Base-by-base conservation (phyloP, 2,797 vertebrate genomes). In the Clarias platycephalus region DNA sequence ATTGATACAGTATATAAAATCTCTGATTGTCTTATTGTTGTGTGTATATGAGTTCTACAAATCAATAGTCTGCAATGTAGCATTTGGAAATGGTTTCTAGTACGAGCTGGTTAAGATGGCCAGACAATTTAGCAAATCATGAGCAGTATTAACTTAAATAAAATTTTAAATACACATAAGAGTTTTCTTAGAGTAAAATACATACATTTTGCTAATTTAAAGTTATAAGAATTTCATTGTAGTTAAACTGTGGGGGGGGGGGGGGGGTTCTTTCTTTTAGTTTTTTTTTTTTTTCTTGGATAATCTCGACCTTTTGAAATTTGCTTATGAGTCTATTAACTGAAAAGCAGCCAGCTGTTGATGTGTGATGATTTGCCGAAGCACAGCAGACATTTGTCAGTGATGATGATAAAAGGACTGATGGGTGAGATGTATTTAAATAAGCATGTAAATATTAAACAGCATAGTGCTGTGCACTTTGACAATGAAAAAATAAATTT, bases 401-500 rank as follows among this genome's bases (percentile, higher is more conserved):
- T 57, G 84, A 72, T 67, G 78, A 44, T 66, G n/a, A 66, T 81
- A 58, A 75, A 66, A 57, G 34, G 37, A 28, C 70, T 66, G 44
- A 81, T 57, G 49, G 5, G 16, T 28, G 64, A 24, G 20, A 75
- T 28, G 4, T 85, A 74, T 75, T 66, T 60, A 64, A 74, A 64
- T 66, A 85, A 18, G 24, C 31, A 75, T 72, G 31, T 72, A 60
- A 74, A 81, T 85, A 75, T 37, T 74, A 74, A 80, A 84, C 55
- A 58, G 22, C 40, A 18, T 62, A 62, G 16, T 79, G 34, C n/a
- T 49, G 37, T 49, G n/a, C n/a, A 80, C n/a, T 80, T 44, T 31
- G 44, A 66, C n/a, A 80, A 13, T 22, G 40, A 80, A 80, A 22
- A 16, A 80, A 66, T 49, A 66, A 1, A 40, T 62, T 62, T 63